These are phyloP conservation scores for Phenganax subtilis DNA, from an alignment of 92 coral and sea anemone species.

Conservation along the genomic window DNA sequence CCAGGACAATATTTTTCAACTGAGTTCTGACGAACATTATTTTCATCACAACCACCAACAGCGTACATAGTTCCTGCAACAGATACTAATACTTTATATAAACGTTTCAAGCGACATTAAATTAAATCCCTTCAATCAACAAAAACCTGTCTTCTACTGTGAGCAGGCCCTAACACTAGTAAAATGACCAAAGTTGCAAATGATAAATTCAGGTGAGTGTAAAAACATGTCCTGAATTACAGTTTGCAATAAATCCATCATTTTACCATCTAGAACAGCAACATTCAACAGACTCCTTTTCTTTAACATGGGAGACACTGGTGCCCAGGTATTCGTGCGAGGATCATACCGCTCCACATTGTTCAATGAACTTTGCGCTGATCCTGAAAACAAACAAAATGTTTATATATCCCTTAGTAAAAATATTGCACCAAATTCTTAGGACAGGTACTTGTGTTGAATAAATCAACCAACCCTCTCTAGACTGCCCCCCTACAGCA, in stretches of 20 bases:
- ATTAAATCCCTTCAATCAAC: not conserved
- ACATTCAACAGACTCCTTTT: conserved; percentile 88
- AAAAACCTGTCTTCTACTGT: not conserved
- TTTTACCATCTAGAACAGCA: conserved; percentile 93
- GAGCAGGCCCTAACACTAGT: too few species aligned
- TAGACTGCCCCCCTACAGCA: conserved; percentile 98
- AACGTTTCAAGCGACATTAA: not conserved
- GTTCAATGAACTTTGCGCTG: conserved; percentile 90
- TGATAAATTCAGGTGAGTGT: too few species aligned
- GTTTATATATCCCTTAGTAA: not conserved
- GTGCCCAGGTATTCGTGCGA: conserved; percentile 90
- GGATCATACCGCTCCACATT: conserved; percentile 96
- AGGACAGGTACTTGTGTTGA: too few species aligned
- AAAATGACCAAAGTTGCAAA: too few species aligned
- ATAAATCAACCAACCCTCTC: conserved; percentile 63
- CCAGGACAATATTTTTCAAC: conserved; percentile 82
- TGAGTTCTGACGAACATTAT: conserved; percentile 81
- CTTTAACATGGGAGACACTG: conserved; percentile 79
- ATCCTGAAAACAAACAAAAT: conserved; percentile 49
- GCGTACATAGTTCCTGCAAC: conserved; percentile 84
- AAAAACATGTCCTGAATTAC: too few species aligned
- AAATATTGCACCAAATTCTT: too few species aligned
- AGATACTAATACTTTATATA: not conserved
- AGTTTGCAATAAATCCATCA: not conserved
- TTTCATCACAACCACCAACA: conserved; percentile 98